These are phyloP conservation scores for Dryobota labecula DNA, from an alignment of 2,888 invertebrate species.

Conservation along the genomic window DNA sequence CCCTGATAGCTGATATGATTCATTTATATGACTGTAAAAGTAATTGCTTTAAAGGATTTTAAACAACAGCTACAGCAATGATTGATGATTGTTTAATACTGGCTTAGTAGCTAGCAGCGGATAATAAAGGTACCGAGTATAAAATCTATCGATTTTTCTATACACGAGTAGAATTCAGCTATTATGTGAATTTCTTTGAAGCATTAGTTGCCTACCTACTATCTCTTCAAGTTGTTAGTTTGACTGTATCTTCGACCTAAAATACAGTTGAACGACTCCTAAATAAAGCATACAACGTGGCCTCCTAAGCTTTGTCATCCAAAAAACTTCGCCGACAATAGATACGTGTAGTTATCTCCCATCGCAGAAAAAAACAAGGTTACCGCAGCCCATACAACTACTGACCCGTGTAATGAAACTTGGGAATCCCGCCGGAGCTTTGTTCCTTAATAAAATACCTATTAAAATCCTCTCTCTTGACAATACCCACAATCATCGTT, in stretches of 20 bases:
- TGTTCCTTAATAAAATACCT: slow-evolving; percentile 41
- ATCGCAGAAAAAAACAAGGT: slow-evolving; percentile 46
- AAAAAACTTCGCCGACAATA: slow-evolving; percentile 44
- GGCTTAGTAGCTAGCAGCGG: slow-evolving; percentile 7
- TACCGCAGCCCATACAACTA: slow-evolving; percentile 38
- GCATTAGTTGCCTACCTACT: slow-evolving; percentile 1
- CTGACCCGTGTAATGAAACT: slow-evolving; percentile 60
- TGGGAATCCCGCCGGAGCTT: slow-evolving; percentile 51
- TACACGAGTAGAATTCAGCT: slow-evolving; percentile 16
- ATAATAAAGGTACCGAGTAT: slow-evolving; percentile 9
- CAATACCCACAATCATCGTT: slow-evolving; percentile 17
- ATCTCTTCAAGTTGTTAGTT: background rate
- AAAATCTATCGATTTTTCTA: slow-evolving; percentile 28
- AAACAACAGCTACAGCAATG: slow-evolving; percentile 22
- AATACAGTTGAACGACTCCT: slow-evolving; percentile 11
- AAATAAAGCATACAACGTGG: slow-evolving; percentile 7
- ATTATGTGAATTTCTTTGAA: slow-evolving; percentile 42
- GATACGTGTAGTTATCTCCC: slow-evolving; percentile 33
- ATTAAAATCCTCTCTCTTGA: slow-evolving; percentile 45
- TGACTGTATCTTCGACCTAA: background rate
- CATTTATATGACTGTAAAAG: slow-evolving; percentile 43
- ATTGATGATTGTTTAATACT: background rate
- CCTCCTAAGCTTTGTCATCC: slow-evolving; percentile 21
- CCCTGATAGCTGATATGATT: slow-evolving; percentile 56
- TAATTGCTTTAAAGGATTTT: slow-evolving; percentile 60